Evolutionary conservation across 2,797 vertebrate species (phyloP).

Genomic region (Vespertilio murinus): DNA sequence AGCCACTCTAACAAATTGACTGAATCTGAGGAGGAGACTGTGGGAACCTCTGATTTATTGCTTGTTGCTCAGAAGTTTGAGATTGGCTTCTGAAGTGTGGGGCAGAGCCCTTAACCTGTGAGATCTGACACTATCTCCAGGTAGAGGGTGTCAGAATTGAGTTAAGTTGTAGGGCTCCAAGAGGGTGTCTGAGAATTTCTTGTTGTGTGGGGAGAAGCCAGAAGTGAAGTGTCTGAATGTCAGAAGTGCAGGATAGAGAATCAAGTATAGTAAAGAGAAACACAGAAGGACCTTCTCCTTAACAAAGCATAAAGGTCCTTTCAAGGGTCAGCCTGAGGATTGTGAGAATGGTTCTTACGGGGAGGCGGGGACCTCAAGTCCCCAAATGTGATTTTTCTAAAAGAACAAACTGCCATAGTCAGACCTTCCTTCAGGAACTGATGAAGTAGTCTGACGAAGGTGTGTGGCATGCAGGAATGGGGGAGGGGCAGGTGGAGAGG

Average conservation of each 20-base stretch:
- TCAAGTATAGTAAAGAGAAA: neutral
- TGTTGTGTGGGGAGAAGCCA: neutral
- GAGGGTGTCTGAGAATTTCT: neutral
- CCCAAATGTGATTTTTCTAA: neutral
- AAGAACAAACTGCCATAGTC: neutral
- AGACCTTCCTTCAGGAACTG: neutral
- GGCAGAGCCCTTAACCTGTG: neutral
- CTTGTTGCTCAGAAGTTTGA: neutral
- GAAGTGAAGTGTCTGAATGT: neutral
- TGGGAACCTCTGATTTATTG: neutral
- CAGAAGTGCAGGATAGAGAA: neutral
- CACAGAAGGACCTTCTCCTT: neutral
- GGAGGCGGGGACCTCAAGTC: neutral
- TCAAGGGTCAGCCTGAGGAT: neutral
- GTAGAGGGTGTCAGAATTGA: neutral
- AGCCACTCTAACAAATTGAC: neutral
- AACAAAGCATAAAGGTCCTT: neutral
- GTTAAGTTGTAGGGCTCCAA: neutral
- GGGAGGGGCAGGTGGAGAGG: too few relatives aligned
- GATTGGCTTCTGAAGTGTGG: neutral
- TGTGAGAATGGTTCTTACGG: neutral
- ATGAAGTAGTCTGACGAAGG: neutral
- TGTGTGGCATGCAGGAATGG: accelerated
- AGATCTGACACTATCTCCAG: neutral
- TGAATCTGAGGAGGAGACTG: neutral